Evolutionary conservation across 1,140 invertebrate species (phyloP), one percentile per base, ranked within the genome.

Genomic region (Leptinotarsa defecta): DNA sequence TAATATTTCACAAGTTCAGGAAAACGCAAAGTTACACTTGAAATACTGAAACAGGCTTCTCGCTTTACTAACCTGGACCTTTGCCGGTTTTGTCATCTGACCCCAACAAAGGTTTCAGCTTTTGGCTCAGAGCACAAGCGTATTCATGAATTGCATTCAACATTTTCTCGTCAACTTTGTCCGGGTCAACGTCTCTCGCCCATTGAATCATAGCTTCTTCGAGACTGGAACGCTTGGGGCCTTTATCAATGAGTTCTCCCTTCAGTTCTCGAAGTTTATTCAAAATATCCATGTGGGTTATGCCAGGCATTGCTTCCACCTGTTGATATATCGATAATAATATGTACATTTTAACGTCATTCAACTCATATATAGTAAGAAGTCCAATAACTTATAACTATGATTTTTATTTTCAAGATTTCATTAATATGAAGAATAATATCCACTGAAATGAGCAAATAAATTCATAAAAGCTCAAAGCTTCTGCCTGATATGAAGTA

Each of bases 171-270:
- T 81, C 70, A 11, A 83, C 79, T n/a, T 80, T 64, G 17, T 81
- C 75, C 2, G 80, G 78, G n/a, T 75, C 76, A 57, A 77, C 81
- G 19, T 73, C 49, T 62, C 75, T 74, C 0, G 78, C 80, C 82
- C 82, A 83, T 19, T 80, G 76, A 6, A 78, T 76, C 72, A 83
- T 77, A 57, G 77, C 73, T 48, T 83, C 68, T 68, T 81, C 80
- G 63, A 83, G 48, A 22, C 71, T 43, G 8, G 74, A 34, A 48
- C 74, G 77, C 48, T 61, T 62, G 48, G 67, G 57, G 13, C n/a
- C 48, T 57, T 34, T 48, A 22, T 73, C 73, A 43, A n/a, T 17
- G n/a, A 34, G 43, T 57, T 70, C 73, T 65, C 63, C 49, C 72
- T 65, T 75, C 27, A 68, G 49, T 52, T 75, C 65, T 67, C 78